phyloP scores from a whole-genome alignment of 1,140 invertebrate species.

The Pachypsylla venusta region DNA sequence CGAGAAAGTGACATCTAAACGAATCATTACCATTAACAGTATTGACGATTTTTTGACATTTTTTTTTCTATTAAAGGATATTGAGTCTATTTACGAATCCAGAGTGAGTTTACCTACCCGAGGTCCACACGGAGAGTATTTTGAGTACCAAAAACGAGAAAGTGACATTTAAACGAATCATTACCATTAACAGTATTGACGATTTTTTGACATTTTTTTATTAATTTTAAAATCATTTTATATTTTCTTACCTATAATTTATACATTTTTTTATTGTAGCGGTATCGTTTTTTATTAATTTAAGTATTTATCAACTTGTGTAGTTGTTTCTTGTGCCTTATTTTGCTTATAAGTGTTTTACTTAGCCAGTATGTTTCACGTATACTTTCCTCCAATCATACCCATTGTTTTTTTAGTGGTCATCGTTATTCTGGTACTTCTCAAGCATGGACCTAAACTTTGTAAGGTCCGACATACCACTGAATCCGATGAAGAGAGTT shows the following conservation, averaged over 20 bases:
- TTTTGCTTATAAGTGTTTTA: slow-evolving; percentile 9
- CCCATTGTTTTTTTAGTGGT: slow-evolving; percentile 50
- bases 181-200: too few relatives aligned
- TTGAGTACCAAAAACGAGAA: slow-evolving; percentile 61
- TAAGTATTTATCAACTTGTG: too few relatives aligned
- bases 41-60: neutral
- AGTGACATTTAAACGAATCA: slow-evolving; percentile 64
- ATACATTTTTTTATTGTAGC: too few relatives aligned
- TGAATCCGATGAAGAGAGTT: slow-evolving; percentile 40
- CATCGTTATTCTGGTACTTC: slow-evolving; percentile 53
- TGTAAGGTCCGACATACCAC: slow-evolving; percentile 50
- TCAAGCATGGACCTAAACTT: slow-evolving; percentile 50
- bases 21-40: too few relatives aligned
- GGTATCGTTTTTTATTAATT: too few relatives aligned
- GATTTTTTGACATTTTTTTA: too few relatives aligned
- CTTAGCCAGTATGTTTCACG: slow-evolving; percentile 43
- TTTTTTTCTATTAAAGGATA: slow-evolving; percentile 19
- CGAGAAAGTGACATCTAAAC: slow-evolving; percentile 63
- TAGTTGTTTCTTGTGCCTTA: too few relatives aligned
- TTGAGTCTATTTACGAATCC: slow-evolving; percentile 13
- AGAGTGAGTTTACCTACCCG: slow-evolving; percentile 24
- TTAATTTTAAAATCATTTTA: too few relatives aligned
- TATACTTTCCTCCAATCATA: slow-evolving; percentile 56
- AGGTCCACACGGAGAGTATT: slow-evolving; percentile 35
- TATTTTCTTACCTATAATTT: too few relatives aligned